phyloP scores from a whole-genome alignment of 2,113 vertebrate species.

The Phoenicopterus ruber region DNA sequence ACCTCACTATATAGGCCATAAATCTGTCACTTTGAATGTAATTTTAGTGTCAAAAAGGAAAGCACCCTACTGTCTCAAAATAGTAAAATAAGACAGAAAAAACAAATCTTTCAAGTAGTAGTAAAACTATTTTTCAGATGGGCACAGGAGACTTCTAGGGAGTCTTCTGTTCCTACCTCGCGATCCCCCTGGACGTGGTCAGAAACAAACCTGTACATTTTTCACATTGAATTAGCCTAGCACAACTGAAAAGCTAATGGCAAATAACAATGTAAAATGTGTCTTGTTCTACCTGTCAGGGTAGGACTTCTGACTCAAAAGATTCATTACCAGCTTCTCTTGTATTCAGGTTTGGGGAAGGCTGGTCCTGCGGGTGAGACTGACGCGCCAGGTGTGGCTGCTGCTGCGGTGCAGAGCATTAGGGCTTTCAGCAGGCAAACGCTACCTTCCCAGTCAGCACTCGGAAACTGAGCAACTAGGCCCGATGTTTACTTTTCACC shows the following conservation, averaged over 20 bases:
- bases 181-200: rapidly evolving
- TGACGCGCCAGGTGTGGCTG: rapidly evolving
- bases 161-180: neutral
- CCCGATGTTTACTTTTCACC: neutral
- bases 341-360: neutral
- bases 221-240: neutral
- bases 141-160: neutral
- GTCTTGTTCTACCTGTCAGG: neutral
- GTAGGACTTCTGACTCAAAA: neutral
- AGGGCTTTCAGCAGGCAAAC: neutral
- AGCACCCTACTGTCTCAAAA: neutral
- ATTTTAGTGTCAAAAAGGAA: neutral
- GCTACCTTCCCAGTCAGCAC: neutral
- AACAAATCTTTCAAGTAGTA: neutral
- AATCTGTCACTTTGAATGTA: neutral
- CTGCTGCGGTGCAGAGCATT: rapidly evolving
- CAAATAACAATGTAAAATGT: neutral
- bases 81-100: neutral
- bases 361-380: rapidly evolving
- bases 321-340: neutral
- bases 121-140: neutral
- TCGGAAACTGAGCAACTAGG: neutral
- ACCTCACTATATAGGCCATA: neutral
- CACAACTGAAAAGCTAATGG: neutral
- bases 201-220: neutral